Conservation (phyloP, 1,140 invertebrate genomes). For the Drosophila burlai region DNA sequence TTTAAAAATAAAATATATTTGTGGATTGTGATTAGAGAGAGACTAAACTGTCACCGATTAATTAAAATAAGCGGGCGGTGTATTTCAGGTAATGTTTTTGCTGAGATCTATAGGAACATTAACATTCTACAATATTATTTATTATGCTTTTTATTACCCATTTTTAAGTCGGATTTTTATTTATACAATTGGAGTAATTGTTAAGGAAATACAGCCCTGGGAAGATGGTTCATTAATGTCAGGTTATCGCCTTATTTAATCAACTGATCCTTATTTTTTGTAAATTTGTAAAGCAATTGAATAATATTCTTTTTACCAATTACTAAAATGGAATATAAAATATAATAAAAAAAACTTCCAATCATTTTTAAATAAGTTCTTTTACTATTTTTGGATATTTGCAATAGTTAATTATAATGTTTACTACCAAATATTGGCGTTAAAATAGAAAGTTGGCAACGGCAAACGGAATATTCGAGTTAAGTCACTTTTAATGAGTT, state of each 20-base stretch:
- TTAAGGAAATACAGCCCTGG: too few species aligned
- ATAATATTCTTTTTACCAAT: not conserved
- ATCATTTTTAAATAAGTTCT: accelerated
- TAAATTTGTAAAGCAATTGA: not conserved
- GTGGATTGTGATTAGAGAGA: not conserved
- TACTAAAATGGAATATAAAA: not conserved
- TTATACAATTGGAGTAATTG: too few species aligned
- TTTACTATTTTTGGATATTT: not conserved
- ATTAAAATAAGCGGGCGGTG: not conserved
- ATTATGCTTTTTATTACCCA: too few species aligned
- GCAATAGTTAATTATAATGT: not conserved
- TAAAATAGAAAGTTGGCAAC: not conserved
- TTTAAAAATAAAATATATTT: not conserved
- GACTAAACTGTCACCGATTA: not conserved
- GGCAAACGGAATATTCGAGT: not conserved
- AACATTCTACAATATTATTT: too few species aligned
- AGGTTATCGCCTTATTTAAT: not conserved
- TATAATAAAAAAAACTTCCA: too few species aligned
- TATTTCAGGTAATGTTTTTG: too few species aligned
- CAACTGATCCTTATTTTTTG: not conserved
- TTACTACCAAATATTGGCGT: not conserved
- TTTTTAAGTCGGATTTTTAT: too few species aligned
- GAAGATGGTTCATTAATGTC: too few species aligned
- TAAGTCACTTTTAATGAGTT: constrained; percentile 31
- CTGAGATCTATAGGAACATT: too few species aligned